Conservation (phyloP, 2,888 invertebrate species). For the Flabesymbios commensalis region DNA sequence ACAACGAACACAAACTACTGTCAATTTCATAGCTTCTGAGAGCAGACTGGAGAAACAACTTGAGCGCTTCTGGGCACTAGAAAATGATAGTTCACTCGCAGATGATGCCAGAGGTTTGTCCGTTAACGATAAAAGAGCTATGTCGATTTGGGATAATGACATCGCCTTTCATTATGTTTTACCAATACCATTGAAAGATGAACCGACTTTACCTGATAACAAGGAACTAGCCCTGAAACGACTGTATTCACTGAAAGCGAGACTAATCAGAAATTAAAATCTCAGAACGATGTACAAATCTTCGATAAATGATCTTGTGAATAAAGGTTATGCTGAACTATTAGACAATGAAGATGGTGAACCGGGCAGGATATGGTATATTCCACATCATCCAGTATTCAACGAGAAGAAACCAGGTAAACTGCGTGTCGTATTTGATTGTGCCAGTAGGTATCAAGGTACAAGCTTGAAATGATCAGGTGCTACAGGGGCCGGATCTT, state of each 20-base stretch:
- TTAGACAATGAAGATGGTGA: background rate
- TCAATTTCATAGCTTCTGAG: too few species aligned
- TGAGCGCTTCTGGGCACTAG: constrained; percentile 1
- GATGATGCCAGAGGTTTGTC: background rate
- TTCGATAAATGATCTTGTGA: background rate
- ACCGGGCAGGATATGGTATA: constrained; percentile 11
- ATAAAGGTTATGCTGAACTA: constrained; percentile 1
- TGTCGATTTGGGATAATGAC: background rate
- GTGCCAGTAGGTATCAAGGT: constrained; percentile 1
- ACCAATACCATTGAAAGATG: constrained; percentile 2
- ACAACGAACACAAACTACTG: background rate
- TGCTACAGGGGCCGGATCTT: too few species aligned
- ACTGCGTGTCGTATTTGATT: constrained; percentile 15
- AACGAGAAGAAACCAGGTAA: constrained; percentile 11
- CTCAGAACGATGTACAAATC: background rate
- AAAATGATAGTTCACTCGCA: background rate
- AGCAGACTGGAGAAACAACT: constrained; percentile 2
- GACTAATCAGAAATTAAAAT: background rate
- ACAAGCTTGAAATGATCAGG: constrained; percentile 29
- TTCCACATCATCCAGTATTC: constrained; percentile 32
- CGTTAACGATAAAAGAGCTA: background rate
- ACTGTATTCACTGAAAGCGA: background rate
- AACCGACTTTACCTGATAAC: constrained; percentile 3
- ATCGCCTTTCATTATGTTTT: constrained; percentile 1
- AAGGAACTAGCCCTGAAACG: constrained; percentile 6